A percentile compares a stretch with the other conserved stretches of the same genome.
These are phyloP conservation scores for Beroe forskalii DNA, from an alignment of 37 sponge, comb jelly and placozoan genomes.

Conservation along the genomic window DNA sequence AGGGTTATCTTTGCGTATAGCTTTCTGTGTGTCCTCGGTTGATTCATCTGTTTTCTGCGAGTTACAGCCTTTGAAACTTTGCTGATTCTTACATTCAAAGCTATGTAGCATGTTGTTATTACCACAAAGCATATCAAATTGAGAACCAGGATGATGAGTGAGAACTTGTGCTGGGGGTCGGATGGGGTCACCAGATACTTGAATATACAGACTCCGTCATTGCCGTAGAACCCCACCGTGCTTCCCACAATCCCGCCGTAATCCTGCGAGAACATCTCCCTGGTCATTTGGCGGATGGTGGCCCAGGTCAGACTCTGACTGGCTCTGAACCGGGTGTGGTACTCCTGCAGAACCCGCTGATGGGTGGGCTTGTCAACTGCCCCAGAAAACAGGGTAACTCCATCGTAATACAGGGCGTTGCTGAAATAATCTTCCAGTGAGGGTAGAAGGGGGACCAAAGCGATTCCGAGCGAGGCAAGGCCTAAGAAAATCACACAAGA, in stretches of 20 bases:
- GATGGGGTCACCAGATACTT: not conserved
- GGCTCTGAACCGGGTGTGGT: not conserved
- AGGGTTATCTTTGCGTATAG: not conserved
- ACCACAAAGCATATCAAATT: not conserved
- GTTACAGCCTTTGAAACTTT: not conserved
- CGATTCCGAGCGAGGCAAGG: not conserved
- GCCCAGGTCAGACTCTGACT: not conserved
- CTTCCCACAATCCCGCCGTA: not conserved
- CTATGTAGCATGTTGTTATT: not conserved
- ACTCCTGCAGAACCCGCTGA: not conserved
- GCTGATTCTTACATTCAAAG: not conserved
- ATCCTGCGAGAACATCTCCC: conserved; percentile 14
- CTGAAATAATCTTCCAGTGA: not conserved
- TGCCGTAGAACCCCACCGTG: not conserved
- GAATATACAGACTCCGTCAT: not conserved
- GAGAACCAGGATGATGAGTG: not conserved
- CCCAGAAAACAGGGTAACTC: not conserved
- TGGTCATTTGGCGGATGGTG: not conserved
- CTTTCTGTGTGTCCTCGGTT: not conserved
- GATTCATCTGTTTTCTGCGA: not conserved
- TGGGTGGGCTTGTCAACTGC: not conserved
- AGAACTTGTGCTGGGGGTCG: not conserved
- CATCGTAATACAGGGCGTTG: not conserved
- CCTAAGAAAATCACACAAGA: not conserved
- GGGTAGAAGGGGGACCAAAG: not conserved